Evolutionary conservation across 2,888 invertebrate genomes (phyloP).

Genomic region (Unio pictorum): DNA sequence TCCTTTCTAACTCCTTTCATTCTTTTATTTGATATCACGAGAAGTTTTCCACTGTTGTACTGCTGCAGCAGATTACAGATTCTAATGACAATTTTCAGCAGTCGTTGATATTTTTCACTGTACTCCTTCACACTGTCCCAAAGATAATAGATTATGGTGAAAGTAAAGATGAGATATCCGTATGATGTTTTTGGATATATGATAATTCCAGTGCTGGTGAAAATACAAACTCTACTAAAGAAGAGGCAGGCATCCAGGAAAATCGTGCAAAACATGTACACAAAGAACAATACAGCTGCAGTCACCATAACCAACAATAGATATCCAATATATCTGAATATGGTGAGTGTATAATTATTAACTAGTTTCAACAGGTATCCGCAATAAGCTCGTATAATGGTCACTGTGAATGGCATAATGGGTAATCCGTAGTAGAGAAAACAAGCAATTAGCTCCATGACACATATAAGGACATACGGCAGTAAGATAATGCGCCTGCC

Average conservation of each 20-base stretch:
- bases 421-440: slow-evolving; percentile 25
- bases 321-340: slow-evolving; percentile 1
- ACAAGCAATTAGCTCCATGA: slow-evolving; percentile 18
- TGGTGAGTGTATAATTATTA: background rate
- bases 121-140: slow-evolving; percentile 20
- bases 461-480: slow-evolving; percentile 18
- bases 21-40: slow-evolving; percentile 10
- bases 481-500: slow-evolving; percentile 7
- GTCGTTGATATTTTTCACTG: slow-evolving; percentile 11
- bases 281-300: slow-evolving; percentile 7
- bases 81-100: slow-evolving; percentile 14
- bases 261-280: slow-evolving; percentile 36
- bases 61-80: slow-evolving; percentile 7
- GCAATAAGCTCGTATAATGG: slow-evolving; percentile 16
- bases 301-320: slow-evolving; percentile 6
- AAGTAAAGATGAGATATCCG: slow-evolving; percentile 32
- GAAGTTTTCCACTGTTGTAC: slow-evolving; percentile 4
- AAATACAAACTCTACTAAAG: slow-evolving; percentile 19
- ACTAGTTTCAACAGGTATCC: background rate
- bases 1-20: slow-evolving; percentile 2
- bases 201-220: slow-evolving; percentile 36
- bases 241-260: slow-evolving; percentile 34
- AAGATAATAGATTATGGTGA: slow-evolving; percentile 33
- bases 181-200: slow-evolving; percentile 29
- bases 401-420: slow-evolving; percentile 14